phyloP scores from a whole-genome alignment of 2,888 invertebrate species.

The Heteromurus nitidus region DNA sequence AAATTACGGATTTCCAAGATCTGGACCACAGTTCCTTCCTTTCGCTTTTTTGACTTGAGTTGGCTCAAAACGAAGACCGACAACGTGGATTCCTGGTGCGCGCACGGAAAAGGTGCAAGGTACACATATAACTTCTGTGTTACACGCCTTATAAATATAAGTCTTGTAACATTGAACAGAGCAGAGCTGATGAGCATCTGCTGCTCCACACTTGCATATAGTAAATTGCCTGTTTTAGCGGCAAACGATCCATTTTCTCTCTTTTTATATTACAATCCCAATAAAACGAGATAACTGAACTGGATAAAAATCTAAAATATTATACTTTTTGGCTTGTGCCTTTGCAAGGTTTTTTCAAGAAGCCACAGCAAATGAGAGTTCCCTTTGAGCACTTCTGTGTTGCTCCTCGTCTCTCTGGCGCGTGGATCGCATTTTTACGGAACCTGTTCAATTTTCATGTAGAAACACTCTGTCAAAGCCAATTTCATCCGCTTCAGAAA shows the following conservation, averaged over 20 bases:
- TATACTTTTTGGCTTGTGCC: constrained; percentile 40
- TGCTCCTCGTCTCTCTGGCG: background rate
- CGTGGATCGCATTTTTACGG: background rate
- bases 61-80: background rate
- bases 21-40: constrained; percentile 24
- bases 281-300: constrained; percentile 43
- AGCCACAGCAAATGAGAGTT: too few relatives aligned
- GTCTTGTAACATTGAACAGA: background rate
- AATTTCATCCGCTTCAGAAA: too few relatives aligned
- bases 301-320: constrained; percentile 49
- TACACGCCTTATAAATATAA: background rate
- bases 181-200: constrained; percentile 5
- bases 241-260: background rate
- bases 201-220: background rate
- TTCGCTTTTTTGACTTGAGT: constrained; percentile 3
- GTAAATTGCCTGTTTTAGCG: background rate
- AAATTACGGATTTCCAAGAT: constrained; percentile 30
- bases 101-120: background rate
- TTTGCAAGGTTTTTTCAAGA: background rate
- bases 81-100: background rate
- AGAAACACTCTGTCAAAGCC: too few relatives aligned
- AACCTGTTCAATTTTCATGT: background rate
- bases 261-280: background rate
- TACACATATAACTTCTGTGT: background rate
- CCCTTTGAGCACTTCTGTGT: too few relatives aligned